These are phyloP conservation scores for Galaxea fascicularis DNA, from an alignment of 92 coral and sea anemone species.

Conservation along the genomic window DNA sequence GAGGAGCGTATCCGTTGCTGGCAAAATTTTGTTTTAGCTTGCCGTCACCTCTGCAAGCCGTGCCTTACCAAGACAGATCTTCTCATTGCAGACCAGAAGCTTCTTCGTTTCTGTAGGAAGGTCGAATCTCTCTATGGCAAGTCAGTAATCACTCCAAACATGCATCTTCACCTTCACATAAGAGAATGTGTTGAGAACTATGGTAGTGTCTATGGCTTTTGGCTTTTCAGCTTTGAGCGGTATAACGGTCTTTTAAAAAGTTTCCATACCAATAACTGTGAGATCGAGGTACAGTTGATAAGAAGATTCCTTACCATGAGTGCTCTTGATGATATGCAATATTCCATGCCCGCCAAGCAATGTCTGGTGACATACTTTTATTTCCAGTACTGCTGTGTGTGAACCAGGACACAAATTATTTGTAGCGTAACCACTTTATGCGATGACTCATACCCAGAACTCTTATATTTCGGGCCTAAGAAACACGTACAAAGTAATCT, in stretches of 20 bases:
- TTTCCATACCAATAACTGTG: conserved; percentile 25
- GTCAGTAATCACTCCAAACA: conserved; percentile 27
- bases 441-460: too few species aligned
- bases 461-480: too few species aligned
- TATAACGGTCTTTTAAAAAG: conserved; percentile 30
- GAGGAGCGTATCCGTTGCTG: conserved; percentile 19
- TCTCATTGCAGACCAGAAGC: conserved; percentile 31
- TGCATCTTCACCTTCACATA: conserved; percentile 48
- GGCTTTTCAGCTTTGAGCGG: conserved; percentile 59
- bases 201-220: conserved; percentile 35
- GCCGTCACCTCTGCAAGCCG: conserved; percentile 41
- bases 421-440: too few species aligned
- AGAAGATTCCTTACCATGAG: conserved; percentile 31
- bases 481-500: too few species aligned
- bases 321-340: conserved; percentile 31
- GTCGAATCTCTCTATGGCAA: conserved; percentile 40
- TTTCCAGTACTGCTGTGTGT: too few species aligned
- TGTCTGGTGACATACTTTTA: too few species aligned
- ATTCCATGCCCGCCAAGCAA: conserved; percentile 14
- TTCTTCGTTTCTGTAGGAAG: conserved; percentile 20
- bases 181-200: conserved; percentile 43
- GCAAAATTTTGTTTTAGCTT: conserved; percentile 40
- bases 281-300: conserved; percentile 35
- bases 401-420: too few species aligned
- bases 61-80: conserved; percentile 41